Conservation (phyloP, 1,140 invertebrate species). For the Drosophila auraria region DNA sequence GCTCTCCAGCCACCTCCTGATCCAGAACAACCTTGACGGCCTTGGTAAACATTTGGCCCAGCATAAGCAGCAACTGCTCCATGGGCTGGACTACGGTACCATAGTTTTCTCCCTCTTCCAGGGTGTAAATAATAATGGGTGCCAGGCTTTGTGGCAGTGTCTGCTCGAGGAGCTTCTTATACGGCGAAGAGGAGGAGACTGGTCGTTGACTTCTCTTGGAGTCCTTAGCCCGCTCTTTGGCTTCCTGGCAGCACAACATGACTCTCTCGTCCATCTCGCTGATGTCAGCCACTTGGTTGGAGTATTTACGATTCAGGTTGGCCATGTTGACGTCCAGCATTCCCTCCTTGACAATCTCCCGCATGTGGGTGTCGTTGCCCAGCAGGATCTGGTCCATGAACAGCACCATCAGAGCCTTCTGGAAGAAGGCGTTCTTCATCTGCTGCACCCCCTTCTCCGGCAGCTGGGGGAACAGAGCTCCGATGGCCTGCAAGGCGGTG, state of each 20-base stretch:
- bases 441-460: slow-evolving; percentile 92
- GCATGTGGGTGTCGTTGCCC: slow-evolving; percentile 87
- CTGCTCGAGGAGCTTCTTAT: slow-evolving; percentile 13
- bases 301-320: slow-evolving; percentile 94
- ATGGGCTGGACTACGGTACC: slow-evolving; percentile 8
- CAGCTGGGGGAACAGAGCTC: slow-evolving; percentile 92
- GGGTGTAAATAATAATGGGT: slow-evolving; percentile 1
- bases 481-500: slow-evolving; percentile 93
- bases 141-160: slow-evolving; percentile 39
- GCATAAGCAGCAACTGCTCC: slow-evolving; percentile 7
- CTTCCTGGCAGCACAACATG: slow-evolving; percentile 86
- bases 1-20: not conserved
- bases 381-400: slow-evolving; percentile 64
- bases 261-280: slow-evolving; percentile 98
- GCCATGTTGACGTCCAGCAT: slow-evolving; percentile 93
- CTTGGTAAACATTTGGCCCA: slow-evolving; percentile 27
- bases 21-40: not conserved
- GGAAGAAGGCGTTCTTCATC: slow-evolving; percentile 96
- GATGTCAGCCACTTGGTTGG: slow-evolving; percentile 94
- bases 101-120: slow-evolving; percentile 7
- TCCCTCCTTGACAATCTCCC: slow-evolving; percentile 89
- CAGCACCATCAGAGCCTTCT: slow-evolving; percentile 89
- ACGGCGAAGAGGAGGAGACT: not conserved
- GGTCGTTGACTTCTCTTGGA: not conserved
- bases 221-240: not conserved